Percentiles rank a stretch among this genome's conserved stretches.
Evolutionary conservation across 2,888 invertebrate species (phyloP).

Genomic region (Lasioglossum villosulum): DNA sequence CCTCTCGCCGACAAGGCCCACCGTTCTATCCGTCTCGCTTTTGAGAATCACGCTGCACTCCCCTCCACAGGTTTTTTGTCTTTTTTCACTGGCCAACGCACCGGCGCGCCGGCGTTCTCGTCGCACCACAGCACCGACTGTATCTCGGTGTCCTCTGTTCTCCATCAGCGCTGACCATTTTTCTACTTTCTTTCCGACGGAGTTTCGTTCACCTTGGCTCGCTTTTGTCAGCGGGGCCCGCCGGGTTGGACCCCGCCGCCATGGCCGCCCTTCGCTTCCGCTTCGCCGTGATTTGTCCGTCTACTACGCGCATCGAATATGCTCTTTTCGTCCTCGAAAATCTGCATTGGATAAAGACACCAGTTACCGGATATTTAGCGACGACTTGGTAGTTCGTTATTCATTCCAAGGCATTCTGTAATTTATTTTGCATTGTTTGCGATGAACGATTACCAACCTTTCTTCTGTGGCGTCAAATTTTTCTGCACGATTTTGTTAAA

Average conservation of each 20-base stretch:
- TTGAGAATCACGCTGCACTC: constrained; percentile 24
- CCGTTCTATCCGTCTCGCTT: constrained; percentile 44
- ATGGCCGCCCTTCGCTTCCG: constrained; percentile 58
- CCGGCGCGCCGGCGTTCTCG: not conserved
- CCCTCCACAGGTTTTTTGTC: constrained; percentile 7
- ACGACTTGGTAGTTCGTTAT: too few species aligned
- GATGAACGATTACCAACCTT: too few species aligned
- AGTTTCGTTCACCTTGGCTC: constrained; percentile 54
- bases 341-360: not conserved
- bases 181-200: constrained; percentile 33
- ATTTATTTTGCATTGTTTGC: too few species aligned
- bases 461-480: too few species aligned
- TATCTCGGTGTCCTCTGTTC: constrained; percentile 30
- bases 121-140: constrained; percentile 2
- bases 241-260: constrained; percentile 28
- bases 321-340: not conserved
- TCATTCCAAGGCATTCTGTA: too few species aligned
- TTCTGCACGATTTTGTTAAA: too few species aligned
- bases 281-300: constrained; percentile 29
- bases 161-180: constrained; percentile 21
- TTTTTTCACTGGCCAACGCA: constrained; percentile 27
- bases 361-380: too few species aligned
- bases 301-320: not conserved
- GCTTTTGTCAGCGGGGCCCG: constrained; percentile 40
- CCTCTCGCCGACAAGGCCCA: constrained; percentile 30